Conservation (phyloP, 1,140 invertebrate species). For the Saxidomus purpurata region DNA sequence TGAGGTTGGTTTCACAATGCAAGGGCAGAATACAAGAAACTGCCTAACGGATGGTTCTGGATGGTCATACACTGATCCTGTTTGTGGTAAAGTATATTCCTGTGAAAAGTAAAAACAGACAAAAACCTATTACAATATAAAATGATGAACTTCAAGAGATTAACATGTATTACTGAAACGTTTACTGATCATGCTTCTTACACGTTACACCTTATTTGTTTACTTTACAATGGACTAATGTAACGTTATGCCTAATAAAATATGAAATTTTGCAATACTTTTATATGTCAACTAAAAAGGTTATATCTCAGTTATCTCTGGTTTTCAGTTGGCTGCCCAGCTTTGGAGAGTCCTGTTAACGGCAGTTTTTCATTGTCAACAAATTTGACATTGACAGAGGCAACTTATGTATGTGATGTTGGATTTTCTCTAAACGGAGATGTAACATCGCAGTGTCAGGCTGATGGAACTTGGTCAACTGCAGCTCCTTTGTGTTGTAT, state of each 20-base stretch:
- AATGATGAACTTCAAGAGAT: too few relatives aligned
- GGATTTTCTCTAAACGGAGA: constrained; percentile 43
- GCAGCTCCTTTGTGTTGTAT: constrained; percentile 19
- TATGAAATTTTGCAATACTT: too few relatives aligned
- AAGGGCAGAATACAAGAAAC: background rate
- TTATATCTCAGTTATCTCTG: too few relatives aligned
- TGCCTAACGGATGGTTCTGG: background rate
- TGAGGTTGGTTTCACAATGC: constrained; percentile 22
- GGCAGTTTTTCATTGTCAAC: constrained; percentile 18
- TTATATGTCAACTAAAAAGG: too few relatives aligned
- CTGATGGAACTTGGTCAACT: constrained; percentile 35
- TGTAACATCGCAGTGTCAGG: background rate
- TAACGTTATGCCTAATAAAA: too few relatives aligned
- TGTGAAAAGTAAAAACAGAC: too few relatives aligned
- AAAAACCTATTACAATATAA: too few relatives aligned
- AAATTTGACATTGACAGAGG: constrained; percentile 22
- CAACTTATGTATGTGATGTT: constrained; percentile 30
- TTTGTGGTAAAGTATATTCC: constrained; percentile 18
- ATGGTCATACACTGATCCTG: constrained; percentile 21
- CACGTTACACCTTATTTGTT: too few relatives aligned
- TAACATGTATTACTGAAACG: too few relatives aligned
- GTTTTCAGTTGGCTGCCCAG: constrained; percentile 25
- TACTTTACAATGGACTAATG: too few relatives aligned
- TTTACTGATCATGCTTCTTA: too few relatives aligned
- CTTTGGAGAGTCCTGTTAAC: background rate